Percentiles rank a stretch among this genome's conserved stretches.
These are phyloP conservation scores for Baronia brevicornis DNA, from an alignment of 2,888 invertebrate genomes.

Conservation along the genomic window DNA sequence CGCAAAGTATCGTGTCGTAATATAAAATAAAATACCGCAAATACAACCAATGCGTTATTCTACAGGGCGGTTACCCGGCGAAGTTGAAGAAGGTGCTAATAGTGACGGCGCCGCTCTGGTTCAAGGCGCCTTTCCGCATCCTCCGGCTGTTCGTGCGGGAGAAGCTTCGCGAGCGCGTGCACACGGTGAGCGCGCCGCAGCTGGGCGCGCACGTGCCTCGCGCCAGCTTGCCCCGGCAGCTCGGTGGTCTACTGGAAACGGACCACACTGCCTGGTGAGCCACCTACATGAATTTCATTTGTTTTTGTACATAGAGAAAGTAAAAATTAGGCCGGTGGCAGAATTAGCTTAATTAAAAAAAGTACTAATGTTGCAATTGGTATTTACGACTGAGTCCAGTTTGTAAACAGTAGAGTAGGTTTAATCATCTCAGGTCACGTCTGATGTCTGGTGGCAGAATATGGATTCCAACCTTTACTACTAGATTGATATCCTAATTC, in stretches of 20 bases:
- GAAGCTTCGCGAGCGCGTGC: constrained; percentile 95
- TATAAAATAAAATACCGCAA: no score
- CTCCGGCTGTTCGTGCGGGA: constrained; percentile 95
- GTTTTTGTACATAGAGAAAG: neutral
- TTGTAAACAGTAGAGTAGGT: no score
- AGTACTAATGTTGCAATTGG: no score
- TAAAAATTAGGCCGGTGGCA: neutral
- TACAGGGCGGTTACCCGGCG: constrained; percentile 96
- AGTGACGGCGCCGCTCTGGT: constrained; percentile 98
- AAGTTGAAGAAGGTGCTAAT: constrained; percentile 97
- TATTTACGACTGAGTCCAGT: no score
- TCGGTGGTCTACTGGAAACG: constrained; percentile 90
- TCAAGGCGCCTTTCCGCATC: constrained; percentile 97
- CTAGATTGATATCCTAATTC: no score
- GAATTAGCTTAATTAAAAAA: no score
- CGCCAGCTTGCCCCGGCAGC: constrained; percentile 89
- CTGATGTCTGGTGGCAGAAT: no score
- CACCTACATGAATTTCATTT: neutral
- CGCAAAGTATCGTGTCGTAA: neutral
- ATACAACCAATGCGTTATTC: constrained; percentile 24
- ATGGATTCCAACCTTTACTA: no score
- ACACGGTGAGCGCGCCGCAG: constrained; percentile 94
- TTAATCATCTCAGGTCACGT: no score
- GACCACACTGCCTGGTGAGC: constrained; percentile 93
- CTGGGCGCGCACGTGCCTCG: constrained; percentile 92